Percentiles rank a stretch among this genome's conserved stretches.
Evolutionary conservation across 2,888 invertebrate genomes (phyloP).

Genomic region (Glyphotaelius pellucidus): DNA sequence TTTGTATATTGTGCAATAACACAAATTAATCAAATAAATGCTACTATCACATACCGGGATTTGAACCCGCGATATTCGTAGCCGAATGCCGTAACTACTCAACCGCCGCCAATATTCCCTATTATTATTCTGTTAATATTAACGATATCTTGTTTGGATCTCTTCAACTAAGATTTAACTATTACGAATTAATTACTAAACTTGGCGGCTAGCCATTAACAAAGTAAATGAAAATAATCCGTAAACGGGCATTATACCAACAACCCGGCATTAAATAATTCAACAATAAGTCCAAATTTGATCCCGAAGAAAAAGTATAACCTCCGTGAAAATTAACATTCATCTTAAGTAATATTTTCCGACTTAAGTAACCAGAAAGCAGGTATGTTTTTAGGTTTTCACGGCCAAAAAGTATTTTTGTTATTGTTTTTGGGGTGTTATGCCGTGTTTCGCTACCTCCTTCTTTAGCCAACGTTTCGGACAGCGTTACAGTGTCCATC

Average conservation of each 20-base stretch:
- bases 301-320: neutral
- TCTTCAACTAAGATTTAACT: neutral
- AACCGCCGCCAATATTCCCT: neutral
- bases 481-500: too few species aligned
- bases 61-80: too few species aligned
- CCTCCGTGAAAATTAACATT: neutral
- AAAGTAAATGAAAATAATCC: neutral
- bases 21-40: too few species aligned
- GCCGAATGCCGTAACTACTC: too few species aligned
- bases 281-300: neutral
- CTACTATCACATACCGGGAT: too few species aligned
- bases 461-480: too few species aligned
- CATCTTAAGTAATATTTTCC: neutral
- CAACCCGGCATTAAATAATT: neutral
- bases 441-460: too few species aligned
- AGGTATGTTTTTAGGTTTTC: too few species aligned
- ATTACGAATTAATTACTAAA: neutral
- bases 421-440: too few species aligned
- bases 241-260: neutral
- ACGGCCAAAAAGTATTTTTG: too few species aligned
- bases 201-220: neutral
- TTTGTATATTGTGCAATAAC: too few species aligned
- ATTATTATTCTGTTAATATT: neutral
- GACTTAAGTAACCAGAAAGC: neutral
- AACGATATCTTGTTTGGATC: neutral